phyloP scores from a whole-genome alignment of 2,113 vertebrate species.

The Psettodes erumei region DNA sequence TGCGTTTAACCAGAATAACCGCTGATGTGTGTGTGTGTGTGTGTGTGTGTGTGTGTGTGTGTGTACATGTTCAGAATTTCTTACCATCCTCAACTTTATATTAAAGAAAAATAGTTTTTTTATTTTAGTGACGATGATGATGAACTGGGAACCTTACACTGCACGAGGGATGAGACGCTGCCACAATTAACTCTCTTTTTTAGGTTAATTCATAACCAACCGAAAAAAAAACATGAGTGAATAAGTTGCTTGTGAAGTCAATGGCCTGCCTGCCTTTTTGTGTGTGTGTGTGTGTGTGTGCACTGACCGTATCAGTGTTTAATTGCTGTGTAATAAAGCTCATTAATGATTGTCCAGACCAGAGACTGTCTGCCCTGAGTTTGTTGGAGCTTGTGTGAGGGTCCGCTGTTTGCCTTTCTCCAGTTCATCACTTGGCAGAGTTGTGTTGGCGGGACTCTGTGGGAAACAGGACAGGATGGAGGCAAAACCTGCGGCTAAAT shows the following conservation, averaged over 20 bases:
- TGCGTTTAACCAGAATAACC: no score
- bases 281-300: not conserved
- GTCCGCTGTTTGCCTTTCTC: not conserved
- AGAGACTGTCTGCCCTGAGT: not conserved
- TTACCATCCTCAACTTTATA: no score
- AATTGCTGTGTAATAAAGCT: constrained; percentile 41
- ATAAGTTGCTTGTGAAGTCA: not conserved
- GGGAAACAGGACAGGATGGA: not conserved
- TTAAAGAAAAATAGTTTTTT: no score
- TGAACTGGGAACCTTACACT: no score
- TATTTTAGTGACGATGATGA: no score
- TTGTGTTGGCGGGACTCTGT: not conserved
- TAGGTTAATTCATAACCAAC: not conserved
- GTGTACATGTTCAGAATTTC: no score
- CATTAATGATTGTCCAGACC: constrained; percentile 35
- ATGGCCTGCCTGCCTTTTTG: no score
- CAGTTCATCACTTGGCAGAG: not conserved
- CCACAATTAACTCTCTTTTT: no score
- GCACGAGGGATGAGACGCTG: no score
- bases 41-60: no score
- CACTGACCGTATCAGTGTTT: constrained; percentile 20
- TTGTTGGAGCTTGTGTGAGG: not conserved
- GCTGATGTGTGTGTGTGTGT: no score
- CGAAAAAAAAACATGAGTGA: constrained; percentile 5
- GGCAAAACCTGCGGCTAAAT: not conserved